Percentiles rank a stretch among this genome's conserved stretches.
Evolutionary conservation across 2,113 vertebrate species (phyloP).

Genomic region (Microcebus jonahi): DNA sequence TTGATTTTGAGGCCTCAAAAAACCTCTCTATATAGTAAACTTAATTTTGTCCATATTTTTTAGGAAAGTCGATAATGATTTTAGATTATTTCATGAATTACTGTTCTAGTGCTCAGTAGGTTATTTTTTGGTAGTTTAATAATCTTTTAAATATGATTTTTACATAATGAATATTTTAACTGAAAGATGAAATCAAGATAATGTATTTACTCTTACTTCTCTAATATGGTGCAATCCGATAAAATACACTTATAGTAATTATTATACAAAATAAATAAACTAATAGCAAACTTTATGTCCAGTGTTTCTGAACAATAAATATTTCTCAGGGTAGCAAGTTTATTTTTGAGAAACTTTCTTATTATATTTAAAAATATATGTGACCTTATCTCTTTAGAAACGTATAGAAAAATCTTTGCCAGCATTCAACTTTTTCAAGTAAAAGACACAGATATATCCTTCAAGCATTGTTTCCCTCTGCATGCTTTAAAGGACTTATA

Average conservation of each 20-base stretch:
- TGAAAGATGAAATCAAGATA: conserved; percentile 6
- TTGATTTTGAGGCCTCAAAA: conserved; percentile 3
- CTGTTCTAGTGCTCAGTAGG: conserved; percentile 6
- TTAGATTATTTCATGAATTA: conserved; percentile 7
- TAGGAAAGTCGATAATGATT: conserved; percentile 29
- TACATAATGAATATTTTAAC: conserved; percentile 16
- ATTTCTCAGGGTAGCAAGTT: conserved; percentile 39
- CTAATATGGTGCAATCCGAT: background rate
- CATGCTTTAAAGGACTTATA: background rate
- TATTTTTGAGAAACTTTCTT: conserved; percentile 20
- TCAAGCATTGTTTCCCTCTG: background rate
- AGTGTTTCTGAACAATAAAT: conserved; percentile 5
- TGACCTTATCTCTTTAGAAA: background rate
- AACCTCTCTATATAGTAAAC: background rate
- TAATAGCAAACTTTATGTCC: background rate
- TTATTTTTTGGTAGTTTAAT: conserved; percentile 28
- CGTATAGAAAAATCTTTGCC: conserved; percentile 7
- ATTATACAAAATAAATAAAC: background rate
- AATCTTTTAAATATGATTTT: conserved; percentile 15
- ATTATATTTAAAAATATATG: conserved; percentile 12
- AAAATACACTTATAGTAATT: background rate
- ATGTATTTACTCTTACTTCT: background rate
- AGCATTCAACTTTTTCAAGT: background rate
- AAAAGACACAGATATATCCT: conserved; percentile 6
- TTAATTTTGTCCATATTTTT: conserved; percentile 18